These are phyloP conservation scores for Psix sp. DNA, from an alignment of 1,140 invertebrate species.

Conservation along the genomic window DNA sequence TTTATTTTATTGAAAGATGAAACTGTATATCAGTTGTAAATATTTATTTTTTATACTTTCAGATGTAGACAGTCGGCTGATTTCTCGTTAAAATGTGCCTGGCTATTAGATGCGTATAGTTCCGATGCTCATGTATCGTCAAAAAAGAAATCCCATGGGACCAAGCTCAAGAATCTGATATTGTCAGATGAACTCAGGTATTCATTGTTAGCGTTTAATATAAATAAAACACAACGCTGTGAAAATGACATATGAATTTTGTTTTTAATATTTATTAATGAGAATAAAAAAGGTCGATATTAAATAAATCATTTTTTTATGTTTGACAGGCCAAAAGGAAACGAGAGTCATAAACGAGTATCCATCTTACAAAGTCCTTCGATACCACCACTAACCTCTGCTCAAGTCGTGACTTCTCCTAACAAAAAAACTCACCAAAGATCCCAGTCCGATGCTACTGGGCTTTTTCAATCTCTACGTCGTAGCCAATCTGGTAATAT, in stretches of 20 bases:
- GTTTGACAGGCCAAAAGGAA: conserved; percentile 74
- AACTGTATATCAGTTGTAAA: too few relatives aligned
- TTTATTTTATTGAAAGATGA: too few relatives aligned
- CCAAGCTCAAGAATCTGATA: conserved; percentile 92
- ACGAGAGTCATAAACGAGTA: conserved; percentile 69
- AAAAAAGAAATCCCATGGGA: conserved; percentile 90
- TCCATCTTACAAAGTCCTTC: conserved; percentile 68
- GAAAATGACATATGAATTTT: background rate
- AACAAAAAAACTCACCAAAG: conserved; percentile 87
- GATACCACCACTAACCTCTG: conserved; percentile 67
- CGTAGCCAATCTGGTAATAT: conserved; percentile 75
- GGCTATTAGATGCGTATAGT: conserved; percentile 96
- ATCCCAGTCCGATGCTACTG: conserved; percentile 94
- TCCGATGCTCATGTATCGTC: conserved; percentile 85
- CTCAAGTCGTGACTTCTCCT: conserved; percentile 74
- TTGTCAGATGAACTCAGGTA: conserved; percentile 90
- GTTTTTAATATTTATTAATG: too few relatives aligned
- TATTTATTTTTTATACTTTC: conserved; percentile 62
- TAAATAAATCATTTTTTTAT: conserved; percentile 29
- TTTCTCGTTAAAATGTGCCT: conserved; percentile 96
- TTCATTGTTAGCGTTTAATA: too few relatives aligned
- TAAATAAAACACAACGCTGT: too few relatives aligned
- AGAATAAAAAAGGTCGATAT: background rate
- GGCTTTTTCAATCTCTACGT: conserved; percentile 77
- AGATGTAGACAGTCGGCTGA: conserved; percentile 95